phyloP scores from a whole-genome alignment of 2,888 invertebrate species.

The Rhagonycha fulva region DNA sequence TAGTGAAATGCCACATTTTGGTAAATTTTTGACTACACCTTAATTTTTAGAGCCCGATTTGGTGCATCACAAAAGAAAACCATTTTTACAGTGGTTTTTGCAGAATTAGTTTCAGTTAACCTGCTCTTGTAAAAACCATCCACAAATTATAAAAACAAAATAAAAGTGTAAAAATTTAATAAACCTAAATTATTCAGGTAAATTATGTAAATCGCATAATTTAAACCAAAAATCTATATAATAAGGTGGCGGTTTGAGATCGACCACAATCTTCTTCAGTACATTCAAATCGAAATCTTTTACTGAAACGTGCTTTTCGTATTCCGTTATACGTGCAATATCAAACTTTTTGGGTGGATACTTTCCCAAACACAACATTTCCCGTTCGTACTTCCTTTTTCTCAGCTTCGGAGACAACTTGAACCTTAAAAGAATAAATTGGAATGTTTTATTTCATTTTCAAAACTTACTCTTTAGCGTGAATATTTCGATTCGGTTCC shows the following conservation, averaged over 20 bases:
- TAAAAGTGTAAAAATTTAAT: no score
- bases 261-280: constrained; percentile 26
- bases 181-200: constrained; percentile 5
- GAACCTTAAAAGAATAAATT: constrained; percentile 23
- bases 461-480: constrained; percentile 15
- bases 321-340: constrained; percentile 19
- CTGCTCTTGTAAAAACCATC: no score
- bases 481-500: constrained; percentile 5
- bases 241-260: constrained; percentile 39
- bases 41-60: no score
- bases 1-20: no score
- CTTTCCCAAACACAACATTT: constrained; percentile 3
- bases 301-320: constrained; percentile 36
- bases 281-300: constrained; percentile 40
- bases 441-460: background rate
- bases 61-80: no score
- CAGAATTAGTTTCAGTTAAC: no score
- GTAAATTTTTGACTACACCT: no score
- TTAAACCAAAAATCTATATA: constrained; percentile 45
- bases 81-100: no score
- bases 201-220: constrained; percentile 37
- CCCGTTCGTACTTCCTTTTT: constrained; percentile 19
- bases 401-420: constrained; percentile 15
- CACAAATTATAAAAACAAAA: no score
- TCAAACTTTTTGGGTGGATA: constrained; percentile 2